Evolutionary conservation across 1,140 invertebrate species (phyloP), one percentile per base, ranked within the genome.

Genomic region (Aphelenchoides avenae): DNA sequence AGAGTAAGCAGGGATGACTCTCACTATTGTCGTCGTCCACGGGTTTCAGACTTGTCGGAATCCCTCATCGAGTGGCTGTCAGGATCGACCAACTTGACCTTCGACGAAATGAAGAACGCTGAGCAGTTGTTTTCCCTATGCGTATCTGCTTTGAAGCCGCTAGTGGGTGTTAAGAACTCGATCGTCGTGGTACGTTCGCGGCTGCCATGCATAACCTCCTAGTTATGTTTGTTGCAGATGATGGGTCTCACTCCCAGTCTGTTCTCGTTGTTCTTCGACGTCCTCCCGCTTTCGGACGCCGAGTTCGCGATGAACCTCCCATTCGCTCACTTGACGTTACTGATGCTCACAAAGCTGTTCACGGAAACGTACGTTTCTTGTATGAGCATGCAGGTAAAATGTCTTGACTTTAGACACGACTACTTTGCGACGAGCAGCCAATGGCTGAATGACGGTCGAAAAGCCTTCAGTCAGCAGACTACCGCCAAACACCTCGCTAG

Each of bases 111-210:
- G n/a, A n/a, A n/a, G n/a, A 57, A 15, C 20, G 15, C 5, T 2
- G 26, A 7, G 46, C 22, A 39, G 36, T 36, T 29, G 15, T 24
- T 3, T 46, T 60, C 26, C 31, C 26, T 20, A 33, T 34, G 27
- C 18, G n/a, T 60, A 27, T 54, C 55, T 20, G 37, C 57, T 20
- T 5, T 60, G 18, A 39, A 37, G n/a, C 34, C 52, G 9, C 40
- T 60, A 43, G 44, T 50, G 27, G 29, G 34, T 48, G 56, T 40
- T 13, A 64, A 44, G 24, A 60, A 30, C 26, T 60, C 57, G 2
- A 64, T 64, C 41, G 30, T 60, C 20, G 33, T 60, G 58, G 57
- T 60, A 56, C 34, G 29, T 15, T 53, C 13, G 31, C 34, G 34
- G 27, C 54, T 61, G 15, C 42, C 44, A 13, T 56, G 11, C 22